Evolutionary conservation across 2,113 vertebrate genomes (phyloP).

Genomic region (Suncus etruscus): DNA sequence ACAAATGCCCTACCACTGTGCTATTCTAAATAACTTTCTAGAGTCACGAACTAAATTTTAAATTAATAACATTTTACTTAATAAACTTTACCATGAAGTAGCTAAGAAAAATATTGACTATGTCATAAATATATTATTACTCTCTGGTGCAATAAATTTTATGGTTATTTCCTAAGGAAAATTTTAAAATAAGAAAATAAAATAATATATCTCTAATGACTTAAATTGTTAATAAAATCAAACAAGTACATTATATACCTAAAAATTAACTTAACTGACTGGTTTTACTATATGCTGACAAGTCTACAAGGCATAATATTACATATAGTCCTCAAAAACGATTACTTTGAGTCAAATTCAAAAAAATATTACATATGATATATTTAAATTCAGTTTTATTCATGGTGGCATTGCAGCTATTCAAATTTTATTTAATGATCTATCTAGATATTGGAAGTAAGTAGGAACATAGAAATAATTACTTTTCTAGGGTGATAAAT

Average conservation of each 20-base stretch:
- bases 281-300: neutral
- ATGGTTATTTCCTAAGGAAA: neutral
- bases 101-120: conserved; percentile 3
- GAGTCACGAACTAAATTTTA: neutral
- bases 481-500: conserved; percentile 40
- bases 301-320: neutral
- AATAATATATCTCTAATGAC: neutral
- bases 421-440: conserved; percentile 20
- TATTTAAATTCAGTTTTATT: neutral
- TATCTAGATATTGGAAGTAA: conserved; percentile 9
- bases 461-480: conserved; percentile 39
- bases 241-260: neutral
- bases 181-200: conserved; percentile 8
- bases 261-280: neutral
- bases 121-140: neutral
- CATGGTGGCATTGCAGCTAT: conserved; percentile 16
- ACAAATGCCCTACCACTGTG: too few species aligned
- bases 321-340: conserved; percentile 26
- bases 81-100: conserved; percentile 27
- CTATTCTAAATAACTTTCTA: neutral
- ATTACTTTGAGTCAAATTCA: conserved; percentile 28
- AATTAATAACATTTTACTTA: conserved; percentile 13
- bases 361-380: neutral
- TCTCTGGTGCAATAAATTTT: neutral
- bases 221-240: neutral